Percentiles rank a stretch among this genome's conserved stretches.
These are phyloP conservation scores for Pachyuromys duprasi DNA, from an alignment of 2,797 vertebrate species.

Conservation along the genomic window DNA sequence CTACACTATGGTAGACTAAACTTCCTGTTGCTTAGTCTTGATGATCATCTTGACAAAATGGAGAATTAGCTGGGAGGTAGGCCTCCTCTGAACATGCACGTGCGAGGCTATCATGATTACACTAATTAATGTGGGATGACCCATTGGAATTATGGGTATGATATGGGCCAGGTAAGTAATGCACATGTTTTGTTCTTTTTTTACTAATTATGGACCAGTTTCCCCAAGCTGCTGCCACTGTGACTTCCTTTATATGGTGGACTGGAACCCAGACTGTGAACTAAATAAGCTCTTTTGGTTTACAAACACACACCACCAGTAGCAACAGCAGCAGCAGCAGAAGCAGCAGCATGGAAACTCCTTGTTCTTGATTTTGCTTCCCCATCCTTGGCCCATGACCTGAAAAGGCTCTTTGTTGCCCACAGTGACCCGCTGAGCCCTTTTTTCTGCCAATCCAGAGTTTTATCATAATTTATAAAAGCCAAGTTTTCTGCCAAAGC, in stretches of 20 bases:
- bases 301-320: too few species aligned
- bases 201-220: neutral
- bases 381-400: neutral
- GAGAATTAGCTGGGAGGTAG: neutral
- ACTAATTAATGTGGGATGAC: neutral
- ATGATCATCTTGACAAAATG: neutral
- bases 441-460: neutral
- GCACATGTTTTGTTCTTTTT: neutral
- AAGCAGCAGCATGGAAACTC: neutral
- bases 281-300: neutral
- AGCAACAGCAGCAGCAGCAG: too few species aligned
- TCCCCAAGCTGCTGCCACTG: neutral
- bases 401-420: neutral
- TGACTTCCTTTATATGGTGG: neutral
- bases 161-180: neutral
- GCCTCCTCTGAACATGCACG: neutral
- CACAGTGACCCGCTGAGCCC: fast-evolving
- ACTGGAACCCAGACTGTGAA: neutral
- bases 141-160: neutral
- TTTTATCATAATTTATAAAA: neutral
- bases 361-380: neutral
- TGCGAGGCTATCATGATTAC: neutral
- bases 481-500: neutral
- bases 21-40: neutral
- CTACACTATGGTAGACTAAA: neutral